phyloP scores from a whole-genome alignment of 2,888 invertebrate species.

The Athalia rosae region DNA sequence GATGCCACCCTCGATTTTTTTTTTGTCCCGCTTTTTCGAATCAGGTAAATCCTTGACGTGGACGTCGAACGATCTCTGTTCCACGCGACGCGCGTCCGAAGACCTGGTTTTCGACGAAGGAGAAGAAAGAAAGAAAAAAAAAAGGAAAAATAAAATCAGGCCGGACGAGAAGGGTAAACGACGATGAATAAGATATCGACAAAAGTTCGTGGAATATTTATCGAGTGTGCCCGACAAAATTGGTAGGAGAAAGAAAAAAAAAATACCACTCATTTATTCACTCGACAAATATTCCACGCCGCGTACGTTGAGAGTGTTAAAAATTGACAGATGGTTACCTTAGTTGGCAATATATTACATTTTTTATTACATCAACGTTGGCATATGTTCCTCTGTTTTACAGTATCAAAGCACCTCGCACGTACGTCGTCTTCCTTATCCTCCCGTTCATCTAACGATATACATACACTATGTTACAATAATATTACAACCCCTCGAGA shows the following conservation, averaged over 20 bases:
- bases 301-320: neutral
- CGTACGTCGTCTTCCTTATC: conserved; percentile 17
- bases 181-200: no score
- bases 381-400: no score
- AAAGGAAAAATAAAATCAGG: no score
- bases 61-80: neutral
- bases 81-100: no score
- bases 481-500: conserved; percentile 21
- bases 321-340: neutral
- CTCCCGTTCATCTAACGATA: neutral
- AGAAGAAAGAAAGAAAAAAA: no score
- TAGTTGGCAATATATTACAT: conserved; percentile 3
- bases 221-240: no score
- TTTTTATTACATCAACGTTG: neutral
- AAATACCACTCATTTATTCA: no score
- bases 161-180: no score
- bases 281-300: no score
- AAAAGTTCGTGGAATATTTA: no score
- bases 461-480: conserved; percentile 50
- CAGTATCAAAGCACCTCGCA: conserved; percentile 35
- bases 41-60: neutral
- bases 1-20: conserved; percentile 26
- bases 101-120: neutral
- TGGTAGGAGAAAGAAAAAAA: no score
- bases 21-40: neutral